Evolutionary conservation across 2,888 invertebrate genomes (phyloP), one percentile per base, ranked within the genome.

Genomic region (Spatulosminthurus flaviceps): DNA sequence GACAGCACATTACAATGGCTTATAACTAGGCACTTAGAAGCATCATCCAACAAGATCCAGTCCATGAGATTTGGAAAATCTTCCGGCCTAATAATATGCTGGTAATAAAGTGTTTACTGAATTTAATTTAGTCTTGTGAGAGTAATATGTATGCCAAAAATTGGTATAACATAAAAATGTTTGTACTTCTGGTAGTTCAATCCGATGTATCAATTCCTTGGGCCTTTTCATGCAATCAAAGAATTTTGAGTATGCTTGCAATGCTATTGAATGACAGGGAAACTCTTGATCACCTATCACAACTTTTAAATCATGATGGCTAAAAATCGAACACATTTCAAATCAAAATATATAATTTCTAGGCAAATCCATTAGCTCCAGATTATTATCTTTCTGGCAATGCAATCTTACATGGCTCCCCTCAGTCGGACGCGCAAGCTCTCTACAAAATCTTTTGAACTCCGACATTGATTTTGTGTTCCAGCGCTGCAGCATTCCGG

Each of bases 1-100:
- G 79, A 60, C n/a, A 83, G 75, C 7, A 84, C 81, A 76, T 84
- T 84, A 9, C 79, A 80, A 24, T 81, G 77, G 4, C 61, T 81
- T 19, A 84, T 61, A 1, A 83, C 76, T 24, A 34, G 41, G n/a
- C 42, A 29, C 28, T 83, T 73, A 0, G 76, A 79, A 5, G 80
- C 70, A 22, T 83, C 80, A 7, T 79, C 78, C 21, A 82, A 76
- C 1, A 84, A n/a, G 24, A 85, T 83, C 85, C 85, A 85, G 41
- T 85, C 81, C 83, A 85, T 83, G 13, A 85, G 4, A 24, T 72
- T 72, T 4, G 82, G 82, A 70, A 85, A 85, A 5, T 79, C 81
- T 24, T 74, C 66, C 21, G 82, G 19, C 9, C 64, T 73, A 0
- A 81, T 78, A 16, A 72, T 43, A 26, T 77, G 74, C 81, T 81